These are phyloP conservation scores for Zaprionus gabonicus DNA, from an alignment of 1,140 invertebrate genomes.

Conservation along the genomic window DNA sequence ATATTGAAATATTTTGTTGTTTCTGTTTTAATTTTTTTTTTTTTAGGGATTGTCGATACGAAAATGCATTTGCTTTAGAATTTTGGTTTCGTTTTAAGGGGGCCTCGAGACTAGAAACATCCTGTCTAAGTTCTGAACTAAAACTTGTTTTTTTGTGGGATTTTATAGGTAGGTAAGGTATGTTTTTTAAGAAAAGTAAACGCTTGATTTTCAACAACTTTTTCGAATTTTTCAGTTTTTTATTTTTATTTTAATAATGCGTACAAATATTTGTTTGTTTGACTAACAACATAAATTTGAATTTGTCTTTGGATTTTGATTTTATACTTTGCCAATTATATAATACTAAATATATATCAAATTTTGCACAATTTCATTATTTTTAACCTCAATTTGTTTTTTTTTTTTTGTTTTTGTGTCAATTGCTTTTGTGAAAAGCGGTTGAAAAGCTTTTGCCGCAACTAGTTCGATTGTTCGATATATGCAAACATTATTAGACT, in stretches of 20 bases:
- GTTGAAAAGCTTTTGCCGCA: slow-evolving; percentile 65
- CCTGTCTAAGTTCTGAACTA: slow-evolving; percentile 24
- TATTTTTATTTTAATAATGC: slow-evolving; percentile 50
- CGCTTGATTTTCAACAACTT: slow-evolving; percentile 78
- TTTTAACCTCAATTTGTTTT: slow-evolving; percentile 2
- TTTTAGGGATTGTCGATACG: slow-evolving; percentile 53
- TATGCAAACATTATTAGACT: slow-evolving; percentile 49
- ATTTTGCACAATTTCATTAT: slow-evolving; percentile 44
- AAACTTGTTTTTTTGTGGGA: not conserved
- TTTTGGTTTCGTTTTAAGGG: slow-evolving; percentile 15
- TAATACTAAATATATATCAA: slow-evolving; percentile 61
- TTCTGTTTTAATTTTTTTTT: slow-evolving; percentile 41
- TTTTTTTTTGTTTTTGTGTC: slow-evolving; percentile 14
- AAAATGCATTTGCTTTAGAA: slow-evolving; percentile 59
- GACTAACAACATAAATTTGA: slow-evolving; percentile 59
- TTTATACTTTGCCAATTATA: slow-evolving; percentile 56
- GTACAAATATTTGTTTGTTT: slow-evolving; percentile 63
- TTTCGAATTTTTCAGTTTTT: slow-evolving; percentile 33
- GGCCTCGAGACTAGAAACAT: slow-evolving; percentile 21
- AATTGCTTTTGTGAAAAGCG: slow-evolving; percentile 50
- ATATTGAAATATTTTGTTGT: slow-evolving; percentile 76
- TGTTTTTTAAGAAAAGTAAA: slow-evolving; percentile 60
- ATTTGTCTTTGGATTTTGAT: slow-evolving; percentile 20
- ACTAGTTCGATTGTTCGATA: slow-evolving; percentile 39
- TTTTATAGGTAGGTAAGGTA: not conserved